These are phyloP conservation scores for Cecidostiba fungosa DNA, from an alignment of 2,888 invertebrate species.

Conservation along the genomic window DNA sequence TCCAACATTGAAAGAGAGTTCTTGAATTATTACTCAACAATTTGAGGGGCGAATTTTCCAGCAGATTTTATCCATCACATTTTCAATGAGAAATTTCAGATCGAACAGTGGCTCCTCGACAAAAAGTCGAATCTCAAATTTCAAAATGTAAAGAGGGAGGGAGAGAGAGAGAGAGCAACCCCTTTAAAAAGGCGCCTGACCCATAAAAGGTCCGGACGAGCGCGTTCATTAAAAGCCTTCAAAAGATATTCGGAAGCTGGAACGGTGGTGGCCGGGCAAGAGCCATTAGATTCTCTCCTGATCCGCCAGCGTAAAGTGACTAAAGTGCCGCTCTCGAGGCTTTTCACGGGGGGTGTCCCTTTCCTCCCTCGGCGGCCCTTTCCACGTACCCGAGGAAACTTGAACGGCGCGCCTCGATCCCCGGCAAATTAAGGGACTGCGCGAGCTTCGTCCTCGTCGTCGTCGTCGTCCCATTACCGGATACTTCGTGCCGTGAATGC, in stretches of 20 bases:
- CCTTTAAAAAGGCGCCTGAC: conserved; percentile 4
- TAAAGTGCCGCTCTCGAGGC: conserved; percentile 62
- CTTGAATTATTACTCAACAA: background rate
- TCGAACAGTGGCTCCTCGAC: background rate
- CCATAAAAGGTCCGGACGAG: background rate
- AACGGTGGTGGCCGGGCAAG: conserved; percentile 37
- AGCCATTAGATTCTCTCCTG: conserved; percentile 61
- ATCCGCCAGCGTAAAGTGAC: conserved; percentile 61
- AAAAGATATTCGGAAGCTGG: conserved; percentile 57
- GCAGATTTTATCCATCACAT: background rate
- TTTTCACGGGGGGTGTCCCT: conserved; percentile 57
- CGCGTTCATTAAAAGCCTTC: conserved; percentile 58
- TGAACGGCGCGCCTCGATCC: conserved; percentile 19
- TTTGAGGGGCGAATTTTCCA: background rate
- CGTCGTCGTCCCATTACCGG: conserved; percentile 11
- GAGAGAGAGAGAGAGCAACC: too few species aligned
- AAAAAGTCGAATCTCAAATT: background rate
- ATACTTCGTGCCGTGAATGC: conserved; percentile 19
- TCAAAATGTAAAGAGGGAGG: background rate
- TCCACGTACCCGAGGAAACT: conserved; percentile 19
- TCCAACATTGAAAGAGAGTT: background rate
- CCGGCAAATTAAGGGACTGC: conserved; percentile 34
- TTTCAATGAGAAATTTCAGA: background rate
- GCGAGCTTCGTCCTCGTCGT: background rate
- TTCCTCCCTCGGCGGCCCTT: conserved; percentile 23